Percentiles rank a stretch among this genome's conserved stretches.
Evolutionary conservation across 2,113 vertebrate genomes (phyloP).

Genomic region (Nothobranchius furzeri): DNA sequence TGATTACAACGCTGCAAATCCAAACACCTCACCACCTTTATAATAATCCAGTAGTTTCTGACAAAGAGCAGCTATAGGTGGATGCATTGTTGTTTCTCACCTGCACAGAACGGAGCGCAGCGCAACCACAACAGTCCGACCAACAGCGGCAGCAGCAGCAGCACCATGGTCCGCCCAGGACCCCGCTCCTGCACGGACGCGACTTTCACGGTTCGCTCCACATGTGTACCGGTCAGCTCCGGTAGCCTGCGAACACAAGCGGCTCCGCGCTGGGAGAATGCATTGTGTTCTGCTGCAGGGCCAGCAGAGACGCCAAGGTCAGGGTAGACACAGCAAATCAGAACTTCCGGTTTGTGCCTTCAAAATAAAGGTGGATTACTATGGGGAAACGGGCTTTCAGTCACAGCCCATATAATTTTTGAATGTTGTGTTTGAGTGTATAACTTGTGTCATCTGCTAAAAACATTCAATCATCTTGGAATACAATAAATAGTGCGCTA

Average conservation of each 20-base stretch:
- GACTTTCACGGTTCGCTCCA: slow-evolving; percentile 9
- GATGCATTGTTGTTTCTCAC: slow-evolving; percentile 60
- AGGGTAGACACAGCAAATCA: not conserved
- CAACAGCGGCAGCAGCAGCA: slow-evolving; percentile 50
- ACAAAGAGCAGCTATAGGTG: too few species aligned
- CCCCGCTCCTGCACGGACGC: slow-evolving; percentile 27
- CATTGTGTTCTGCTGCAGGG: slow-evolving; percentile 54
- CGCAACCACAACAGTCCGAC: slow-evolving; percentile 58
- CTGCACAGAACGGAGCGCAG: slow-evolving; percentile 57
- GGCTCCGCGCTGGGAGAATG: not conserved
- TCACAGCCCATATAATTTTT: too few species aligned
- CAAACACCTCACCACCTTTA: not conserved
- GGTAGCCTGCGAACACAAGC: not conserved
- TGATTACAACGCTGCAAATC: not conserved
- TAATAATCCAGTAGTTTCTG: too few species aligned
- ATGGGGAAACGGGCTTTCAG: too few species aligned
- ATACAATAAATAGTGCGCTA: too few species aligned
- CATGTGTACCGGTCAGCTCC: slow-evolving; percentile 40
- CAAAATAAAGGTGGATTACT: slow-evolving; percentile 37
- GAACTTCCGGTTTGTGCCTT: not conserved
- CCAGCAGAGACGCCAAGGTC: not conserved
- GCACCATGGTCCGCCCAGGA: slow-evolving; percentile 55
- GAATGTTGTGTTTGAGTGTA: too few species aligned
- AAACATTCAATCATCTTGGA: too few species aligned
- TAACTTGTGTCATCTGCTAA: too few species aligned